phyloP scores from a whole-genome alignment of 2,797 vertebrate species.

The Luscinia megarhynchos region DNA sequence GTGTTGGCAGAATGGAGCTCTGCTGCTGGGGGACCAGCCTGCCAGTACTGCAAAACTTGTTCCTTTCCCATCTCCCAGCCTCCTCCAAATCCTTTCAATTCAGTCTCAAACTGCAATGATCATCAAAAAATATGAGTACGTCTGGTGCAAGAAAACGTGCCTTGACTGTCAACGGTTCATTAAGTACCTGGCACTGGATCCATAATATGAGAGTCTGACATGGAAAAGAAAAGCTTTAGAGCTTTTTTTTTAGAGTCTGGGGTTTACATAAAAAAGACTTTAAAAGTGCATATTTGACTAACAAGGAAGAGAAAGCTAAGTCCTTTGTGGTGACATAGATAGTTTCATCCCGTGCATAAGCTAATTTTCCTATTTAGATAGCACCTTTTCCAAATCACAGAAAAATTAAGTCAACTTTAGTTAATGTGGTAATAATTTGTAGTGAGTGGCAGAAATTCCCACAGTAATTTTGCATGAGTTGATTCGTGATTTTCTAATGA shows the following conservation, averaged over 20 bases:
- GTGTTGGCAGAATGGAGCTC: constrained; percentile 11
- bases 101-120: constrained; percentile 73
- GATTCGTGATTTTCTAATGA: constrained; percentile 86
- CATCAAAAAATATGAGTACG: constrained; percentile 77
- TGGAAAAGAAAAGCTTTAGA: constrained; percentile 64
- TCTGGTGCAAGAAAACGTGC: constrained; percentile 74
- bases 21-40: constrained; percentile 33
- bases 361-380: constrained; percentile 62
- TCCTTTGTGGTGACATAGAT: neutral
- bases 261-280: constrained; percentile 47
- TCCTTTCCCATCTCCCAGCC: constrained; percentile 45
- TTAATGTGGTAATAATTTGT: constrained; percentile 83
- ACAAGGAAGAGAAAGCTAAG: neutral
- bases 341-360: constrained; percentile 25
- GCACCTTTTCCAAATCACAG: constrained; percentile 73
- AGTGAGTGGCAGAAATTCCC: constrained; percentile 80
- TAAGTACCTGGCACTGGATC: constrained; percentile 73
- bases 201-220: constrained; percentile 63
- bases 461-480: constrained; percentile 84
- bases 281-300: constrained; percentile 30
- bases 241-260: neutral
- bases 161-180: constrained; percentile 69
- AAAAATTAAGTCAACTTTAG: constrained; percentile 78
- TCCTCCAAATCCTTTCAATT: constrained; percentile 64
- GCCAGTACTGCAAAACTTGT: constrained; percentile 38